phyloP scores from a whole-genome alignment of 1,140 invertebrate species.

The Drosophila ficusphila region DNA sequence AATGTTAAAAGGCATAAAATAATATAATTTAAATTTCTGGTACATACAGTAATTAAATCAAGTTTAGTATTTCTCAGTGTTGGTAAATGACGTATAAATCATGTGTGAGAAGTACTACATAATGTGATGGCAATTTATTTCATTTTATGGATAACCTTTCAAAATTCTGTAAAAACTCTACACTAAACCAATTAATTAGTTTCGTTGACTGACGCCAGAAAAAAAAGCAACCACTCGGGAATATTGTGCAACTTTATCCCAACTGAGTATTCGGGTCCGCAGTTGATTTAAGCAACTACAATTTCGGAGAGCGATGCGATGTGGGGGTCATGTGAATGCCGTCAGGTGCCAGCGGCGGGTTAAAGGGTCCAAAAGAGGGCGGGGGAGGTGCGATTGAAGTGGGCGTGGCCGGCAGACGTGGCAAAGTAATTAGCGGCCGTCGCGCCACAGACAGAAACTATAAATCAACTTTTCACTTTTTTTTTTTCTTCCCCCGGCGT shows the following conservation, averaged over 20 bases:
- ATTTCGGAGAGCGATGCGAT: not conserved
- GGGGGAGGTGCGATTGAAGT: conserved; percentile 9
- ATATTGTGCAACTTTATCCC: conserved; percentile 41
- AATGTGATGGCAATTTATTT: too few relatives aligned
- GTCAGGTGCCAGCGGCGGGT: conserved; percentile 35
- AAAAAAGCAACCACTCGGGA: not conserved
- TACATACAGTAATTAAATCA: too few relatives aligned
- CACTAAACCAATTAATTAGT: conserved; percentile 49
- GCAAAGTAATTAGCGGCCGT: conserved; percentile 79
- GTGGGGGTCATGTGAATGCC: conserved; percentile 36
- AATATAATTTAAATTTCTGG: too few relatives aligned
- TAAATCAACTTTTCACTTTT: conserved; percentile 70
- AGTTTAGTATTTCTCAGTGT: too few relatives aligned
- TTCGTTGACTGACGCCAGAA: conserved; percentile 11
- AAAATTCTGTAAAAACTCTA: too few relatives aligned
- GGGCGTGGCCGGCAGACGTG: conserved; percentile 71
- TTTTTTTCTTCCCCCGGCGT: conserved; percentile 12
- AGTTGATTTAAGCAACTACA: conserved; percentile 76
- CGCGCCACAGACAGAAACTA: conserved; percentile 76
- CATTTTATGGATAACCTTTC: too few relatives aligned
- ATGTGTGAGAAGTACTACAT: too few relatives aligned
- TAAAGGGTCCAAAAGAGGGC: not conserved
- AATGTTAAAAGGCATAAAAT: too few relatives aligned
- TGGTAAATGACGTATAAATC: too few relatives aligned
- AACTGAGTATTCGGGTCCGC: conserved; percentile 11